Percentiles rank a stretch among this genome's conserved stretches.
Evolutionary conservation across 1,140 invertebrate genomes (phyloP).

Genomic region (Sminthurides bifidus): DNA sequence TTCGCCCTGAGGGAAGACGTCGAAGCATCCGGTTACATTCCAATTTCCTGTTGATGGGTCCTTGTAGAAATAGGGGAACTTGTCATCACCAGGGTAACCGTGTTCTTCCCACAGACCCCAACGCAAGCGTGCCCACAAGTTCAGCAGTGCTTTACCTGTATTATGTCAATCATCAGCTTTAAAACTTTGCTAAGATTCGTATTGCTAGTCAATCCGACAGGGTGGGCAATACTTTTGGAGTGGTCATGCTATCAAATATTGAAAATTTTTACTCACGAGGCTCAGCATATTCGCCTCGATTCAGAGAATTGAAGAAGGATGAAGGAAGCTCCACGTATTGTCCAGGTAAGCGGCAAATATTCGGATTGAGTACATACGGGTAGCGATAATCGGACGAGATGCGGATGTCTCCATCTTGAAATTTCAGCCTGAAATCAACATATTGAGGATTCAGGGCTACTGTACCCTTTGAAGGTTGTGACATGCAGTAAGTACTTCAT

Average conservation of each 20-base stretch:
- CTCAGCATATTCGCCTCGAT: not conserved
- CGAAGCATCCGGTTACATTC: conserved; percentile 13
- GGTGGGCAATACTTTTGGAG: not conserved
- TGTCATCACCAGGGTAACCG: conserved; percentile 14
- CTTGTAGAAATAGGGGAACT: conserved; percentile 24
- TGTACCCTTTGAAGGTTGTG: no score
- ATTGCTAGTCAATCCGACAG: not conserved
- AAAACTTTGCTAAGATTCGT: no score
- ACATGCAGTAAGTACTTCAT: no score
- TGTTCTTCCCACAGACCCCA: conserved; percentile 26
- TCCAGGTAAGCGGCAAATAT: conserved; percentile 17
- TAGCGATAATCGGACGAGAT: conserved; percentile 3
- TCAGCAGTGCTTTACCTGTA: conserved; percentile 19
- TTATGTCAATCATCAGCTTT: no score
- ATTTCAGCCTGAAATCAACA: no score
- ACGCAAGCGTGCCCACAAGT: conserved; percentile 18
- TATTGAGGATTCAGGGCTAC: no score
- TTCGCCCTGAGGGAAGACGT: conserved; percentile 5
- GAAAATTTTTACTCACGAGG: not conserved
- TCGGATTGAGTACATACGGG: conserved; percentile 17
- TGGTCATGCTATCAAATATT: not conserved
- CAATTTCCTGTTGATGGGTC: conserved; percentile 22
- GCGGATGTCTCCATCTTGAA: conserved; percentile 16
- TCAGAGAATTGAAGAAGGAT: conserved; percentile 14
- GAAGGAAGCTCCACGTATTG: conserved; percentile 17